These are phyloP conservation scores for Isotomurus palustris DNA, from an alignment of 2,888 invertebrate species.

Conservation along the genomic window DNA sequence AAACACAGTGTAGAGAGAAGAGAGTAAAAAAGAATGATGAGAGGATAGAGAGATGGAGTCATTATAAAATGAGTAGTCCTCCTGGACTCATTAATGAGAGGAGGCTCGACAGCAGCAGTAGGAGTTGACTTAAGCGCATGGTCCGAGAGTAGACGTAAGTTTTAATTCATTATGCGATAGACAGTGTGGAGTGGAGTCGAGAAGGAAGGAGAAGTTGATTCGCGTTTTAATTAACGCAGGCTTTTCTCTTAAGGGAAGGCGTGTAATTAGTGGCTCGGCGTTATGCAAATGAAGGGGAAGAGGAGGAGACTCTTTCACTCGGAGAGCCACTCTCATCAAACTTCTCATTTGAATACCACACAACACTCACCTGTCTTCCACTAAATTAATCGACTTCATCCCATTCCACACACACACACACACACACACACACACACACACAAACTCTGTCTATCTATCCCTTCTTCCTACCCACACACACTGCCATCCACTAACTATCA, in stretches of 20 bases:
- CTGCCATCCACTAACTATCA: constrained; percentile 9
- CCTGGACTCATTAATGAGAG: constrained; percentile 4
- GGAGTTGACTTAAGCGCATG: constrained; percentile 24
- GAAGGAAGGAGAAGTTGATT: constrained; percentile 31
- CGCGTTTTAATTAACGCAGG: constrained; percentile 45
- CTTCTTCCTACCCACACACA: neutral
- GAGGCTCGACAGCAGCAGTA: neutral
- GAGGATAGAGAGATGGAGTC: neutral
- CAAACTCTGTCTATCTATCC: no score
- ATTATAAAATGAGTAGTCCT: no score
- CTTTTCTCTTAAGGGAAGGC: constrained; percentile 36
- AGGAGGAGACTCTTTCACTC: constrained; percentile 33
- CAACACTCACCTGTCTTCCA: constrained; percentile 33
- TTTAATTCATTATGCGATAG: constrained; percentile 17
- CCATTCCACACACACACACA: no score
- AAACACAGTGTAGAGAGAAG: no score
- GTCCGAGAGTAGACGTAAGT: constrained; percentile 5
- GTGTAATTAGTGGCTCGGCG: constrained; percentile 44
- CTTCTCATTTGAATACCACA: constrained; percentile 20
- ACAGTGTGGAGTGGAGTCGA: constrained; percentile 17
- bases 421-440: no score
- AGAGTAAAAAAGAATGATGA: no score
- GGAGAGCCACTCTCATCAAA: constrained; percentile 32
- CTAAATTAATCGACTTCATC: no score
- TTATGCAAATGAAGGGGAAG: constrained; percentile 43